Evolutionary conservation across 37 sponge, comb jelly and placozoan genomes (phyloP).

Genomic region (Spongilla lacustris): DNA sequence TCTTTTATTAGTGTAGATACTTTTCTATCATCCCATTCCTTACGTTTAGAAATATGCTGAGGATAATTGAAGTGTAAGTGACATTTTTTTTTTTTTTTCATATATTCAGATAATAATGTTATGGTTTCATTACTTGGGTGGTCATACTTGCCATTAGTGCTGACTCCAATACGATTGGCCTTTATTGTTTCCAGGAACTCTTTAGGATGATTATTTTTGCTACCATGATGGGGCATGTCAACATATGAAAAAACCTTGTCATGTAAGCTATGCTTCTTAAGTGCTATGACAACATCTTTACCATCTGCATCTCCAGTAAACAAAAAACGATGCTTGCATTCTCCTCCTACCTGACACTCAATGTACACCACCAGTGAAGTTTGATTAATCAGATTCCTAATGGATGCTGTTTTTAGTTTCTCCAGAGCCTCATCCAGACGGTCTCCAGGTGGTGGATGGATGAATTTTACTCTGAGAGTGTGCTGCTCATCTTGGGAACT

Average conservation of each 20-base stretch:
- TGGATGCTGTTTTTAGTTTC: background rate
- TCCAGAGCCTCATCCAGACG: background rate
- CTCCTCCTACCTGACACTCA: background rate
- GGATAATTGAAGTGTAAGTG: background rate
- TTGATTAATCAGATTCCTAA: background rate
- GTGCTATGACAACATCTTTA: background rate
- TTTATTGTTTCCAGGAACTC: background rate
- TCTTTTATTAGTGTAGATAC: too few relatives aligned
- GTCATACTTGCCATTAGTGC: background rate
- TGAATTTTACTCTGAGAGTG: background rate
- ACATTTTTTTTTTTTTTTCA: background rate
- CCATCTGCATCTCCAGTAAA: conserved; percentile 23
- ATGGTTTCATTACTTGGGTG: conserved; percentile 4
- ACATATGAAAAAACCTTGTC: background rate
- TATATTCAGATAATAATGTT: background rate
- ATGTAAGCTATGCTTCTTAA: background rate
- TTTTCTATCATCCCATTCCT: background rate
- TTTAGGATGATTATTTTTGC: background rate
- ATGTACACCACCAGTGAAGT: conserved; percentile 1
- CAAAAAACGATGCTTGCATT: background rate
- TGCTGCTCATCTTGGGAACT: background rate
- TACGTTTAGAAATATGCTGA: too few relatives aligned
- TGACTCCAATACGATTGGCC: background rate
- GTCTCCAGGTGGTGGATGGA: background rate
- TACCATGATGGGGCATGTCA: conserved; percentile 29